phyloP scores from a whole-genome alignment of 2,888 invertebrate species.

The Drosophila yooni region DNA sequence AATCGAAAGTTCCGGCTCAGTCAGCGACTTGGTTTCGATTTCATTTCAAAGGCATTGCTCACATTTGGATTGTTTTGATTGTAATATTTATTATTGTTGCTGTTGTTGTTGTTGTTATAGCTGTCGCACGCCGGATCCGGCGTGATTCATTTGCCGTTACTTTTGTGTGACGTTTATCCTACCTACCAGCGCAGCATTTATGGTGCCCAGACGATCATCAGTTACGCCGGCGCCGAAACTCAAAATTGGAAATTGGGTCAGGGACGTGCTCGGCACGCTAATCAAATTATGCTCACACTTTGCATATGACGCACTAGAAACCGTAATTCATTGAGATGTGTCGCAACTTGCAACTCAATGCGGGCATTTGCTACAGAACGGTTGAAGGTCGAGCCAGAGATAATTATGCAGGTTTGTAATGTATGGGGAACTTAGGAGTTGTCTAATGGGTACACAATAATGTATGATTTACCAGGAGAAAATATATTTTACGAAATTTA shows the following conservation, averaged over 20 bases:
- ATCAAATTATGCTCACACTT: conserved; percentile 55
- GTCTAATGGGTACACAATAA: not conserved
- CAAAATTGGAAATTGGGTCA: conserved; percentile 69
- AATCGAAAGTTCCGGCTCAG: conserved; percentile 76
- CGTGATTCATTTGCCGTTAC: conserved; percentile 59
- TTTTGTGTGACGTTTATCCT: conserved; percentile 62
- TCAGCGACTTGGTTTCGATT: conserved; percentile 63
- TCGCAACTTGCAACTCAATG: conserved; percentile 11
- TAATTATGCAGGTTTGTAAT: not conserved
- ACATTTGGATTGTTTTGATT: conserved; percentile 25
- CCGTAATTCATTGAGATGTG: conserved; percentile 14
- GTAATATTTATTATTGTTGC: conserved; percentile 3
- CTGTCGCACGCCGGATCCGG: conserved; percentile 58
- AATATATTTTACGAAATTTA: not conserved
- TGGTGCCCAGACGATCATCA: conserved; percentile 36
- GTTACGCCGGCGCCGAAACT: conserved; percentile 40
- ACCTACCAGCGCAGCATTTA: conserved; percentile 35
- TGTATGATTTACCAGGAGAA: not conserved
- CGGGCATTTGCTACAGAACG: conserved; percentile 31
- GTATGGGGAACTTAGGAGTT: not conserved
- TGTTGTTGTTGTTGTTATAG: conserved; percentile 13
- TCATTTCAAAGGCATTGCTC: conserved; percentile 61
- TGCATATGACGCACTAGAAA: conserved; percentile 59
- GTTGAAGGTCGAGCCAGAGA: conserved; percentile 38
- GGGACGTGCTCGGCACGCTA: conserved; percentile 79